Evolutionary conservation across 2,797 vertebrate species (phyloP).

Genomic region (Sebastes jordani): DNA sequence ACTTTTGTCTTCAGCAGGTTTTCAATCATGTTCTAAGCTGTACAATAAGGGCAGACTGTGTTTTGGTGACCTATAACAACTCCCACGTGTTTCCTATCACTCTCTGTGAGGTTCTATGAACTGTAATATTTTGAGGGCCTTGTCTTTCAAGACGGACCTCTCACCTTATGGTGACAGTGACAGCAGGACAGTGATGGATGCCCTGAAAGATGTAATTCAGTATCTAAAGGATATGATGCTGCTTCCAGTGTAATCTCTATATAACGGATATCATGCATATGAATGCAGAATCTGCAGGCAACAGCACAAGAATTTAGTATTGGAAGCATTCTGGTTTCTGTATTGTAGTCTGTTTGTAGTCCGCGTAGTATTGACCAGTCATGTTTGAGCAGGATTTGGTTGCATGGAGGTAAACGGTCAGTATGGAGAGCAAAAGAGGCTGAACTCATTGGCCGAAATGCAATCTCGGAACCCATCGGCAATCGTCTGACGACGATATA

Average conservation of each 20-base stretch:
- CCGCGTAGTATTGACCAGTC: not conserved
- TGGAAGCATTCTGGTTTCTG: not conserved
- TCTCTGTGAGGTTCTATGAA: not conserved
- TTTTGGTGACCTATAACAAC: not conserved
- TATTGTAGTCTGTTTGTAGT: not conserved
- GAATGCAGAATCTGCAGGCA: not conserved
- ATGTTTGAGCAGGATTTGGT: not conserved
- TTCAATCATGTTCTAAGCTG: slow-evolving; percentile 4
- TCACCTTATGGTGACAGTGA: not conserved
- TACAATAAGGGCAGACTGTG: not conserved
- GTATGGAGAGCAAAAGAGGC: not conserved
- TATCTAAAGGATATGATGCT: not conserved
- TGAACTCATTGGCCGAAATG: not conserved
- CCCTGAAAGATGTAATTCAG: not conserved
- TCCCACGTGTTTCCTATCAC: not conserved
- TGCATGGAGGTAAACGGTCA: not conserved
- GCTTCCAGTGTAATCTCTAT: not conserved
- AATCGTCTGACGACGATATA: not conserved
- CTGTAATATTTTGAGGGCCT: not conserved
- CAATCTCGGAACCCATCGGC: not conserved
- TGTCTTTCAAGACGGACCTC: not conserved
- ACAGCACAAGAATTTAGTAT: not conserved
- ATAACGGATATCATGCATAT: not conserved
- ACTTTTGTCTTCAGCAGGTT: not conserved
- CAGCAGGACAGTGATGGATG: not conserved